Percentiles rank a stretch among this genome's conserved stretches.
These are phyloP conservation scores for Platycheirus rosarum DNA, from an alignment of 2,888 invertebrate species.

Conservation along the genomic window DNA sequence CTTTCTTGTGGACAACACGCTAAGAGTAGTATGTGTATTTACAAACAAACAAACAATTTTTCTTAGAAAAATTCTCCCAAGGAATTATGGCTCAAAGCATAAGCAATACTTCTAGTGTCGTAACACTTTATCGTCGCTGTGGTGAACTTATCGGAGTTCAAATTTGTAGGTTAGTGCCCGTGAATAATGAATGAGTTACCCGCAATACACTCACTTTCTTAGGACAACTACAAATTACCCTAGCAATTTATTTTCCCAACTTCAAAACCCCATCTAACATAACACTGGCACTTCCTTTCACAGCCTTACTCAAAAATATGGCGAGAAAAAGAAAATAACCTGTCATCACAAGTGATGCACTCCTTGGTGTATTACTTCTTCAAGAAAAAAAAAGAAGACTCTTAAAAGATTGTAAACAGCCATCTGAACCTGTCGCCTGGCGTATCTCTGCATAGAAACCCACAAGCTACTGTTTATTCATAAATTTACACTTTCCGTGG, in stretches of 20 bases:
- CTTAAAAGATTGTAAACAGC: constrained; percentile 57
- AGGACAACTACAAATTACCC: constrained; percentile 23
- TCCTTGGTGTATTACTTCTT: constrained; percentile 1
- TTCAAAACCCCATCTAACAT: background rate
- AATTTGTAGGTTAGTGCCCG: background rate
- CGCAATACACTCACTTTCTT: background rate
- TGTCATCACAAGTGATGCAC: constrained; percentile 34
- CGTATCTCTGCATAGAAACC: constrained; percentile 48
- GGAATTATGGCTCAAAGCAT: background rate
- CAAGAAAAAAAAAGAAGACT: constrained; percentile 46
- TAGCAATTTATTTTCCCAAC: background rate
- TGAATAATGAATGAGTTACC: constrained; percentile 12
- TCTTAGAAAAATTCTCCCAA: too few species aligned
- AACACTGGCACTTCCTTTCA: constrained; percentile 11
- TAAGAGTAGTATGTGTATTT: too few species aligned
- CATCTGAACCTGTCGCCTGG: constrained; percentile 49
- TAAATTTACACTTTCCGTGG: constrained; percentile 60
- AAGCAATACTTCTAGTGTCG: background rate
- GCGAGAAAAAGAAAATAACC: constrained; percentile 12
- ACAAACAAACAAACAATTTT: too few species aligned
- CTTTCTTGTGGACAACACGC: too few species aligned
- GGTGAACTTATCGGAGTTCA: constrained; percentile 4
- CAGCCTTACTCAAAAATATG: background rate
- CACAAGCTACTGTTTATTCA: constrained; percentile 69
- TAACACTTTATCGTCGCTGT: background rate